These are phyloP conservation scores for Spheniscus mendiculus DNA, from an alignment of 2,113 vertebrate species.

Conservation along the genomic window DNA sequence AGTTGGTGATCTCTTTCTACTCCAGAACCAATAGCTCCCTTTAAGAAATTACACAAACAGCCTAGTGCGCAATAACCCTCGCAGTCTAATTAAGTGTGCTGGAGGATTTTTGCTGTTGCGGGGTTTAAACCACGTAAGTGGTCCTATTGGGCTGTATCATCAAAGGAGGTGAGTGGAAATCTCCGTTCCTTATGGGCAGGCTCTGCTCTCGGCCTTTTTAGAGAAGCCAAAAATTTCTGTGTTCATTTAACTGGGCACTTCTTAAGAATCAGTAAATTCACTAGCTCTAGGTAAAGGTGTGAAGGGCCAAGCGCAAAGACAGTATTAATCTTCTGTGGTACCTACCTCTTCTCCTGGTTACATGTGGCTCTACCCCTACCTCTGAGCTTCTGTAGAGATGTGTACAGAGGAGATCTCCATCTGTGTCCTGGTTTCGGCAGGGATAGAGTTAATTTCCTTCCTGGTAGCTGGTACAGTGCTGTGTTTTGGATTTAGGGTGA, in stretches of 20 bases:
- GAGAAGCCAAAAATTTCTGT: neutral
- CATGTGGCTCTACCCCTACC: neutral
- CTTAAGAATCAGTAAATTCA: neutral
- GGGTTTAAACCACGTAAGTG: neutral
- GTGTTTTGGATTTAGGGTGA: too few species aligned
- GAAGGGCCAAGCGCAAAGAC: neutral
- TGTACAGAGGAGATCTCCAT: neutral
- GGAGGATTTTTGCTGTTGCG: neutral
- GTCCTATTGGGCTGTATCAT: neutral
- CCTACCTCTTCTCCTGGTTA: neutral
- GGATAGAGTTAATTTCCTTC: too few species aligned
- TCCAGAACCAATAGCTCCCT: neutral
- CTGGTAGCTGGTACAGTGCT: too few species aligned
- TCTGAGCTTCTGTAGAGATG: neutral
- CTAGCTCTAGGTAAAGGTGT: neutral
- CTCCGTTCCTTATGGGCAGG: neutral
- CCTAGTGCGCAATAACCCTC: neutral
- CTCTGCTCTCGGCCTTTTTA: neutral
- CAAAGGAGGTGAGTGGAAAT: neutral
- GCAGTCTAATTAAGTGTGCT: neutral
- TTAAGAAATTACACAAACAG: neutral
- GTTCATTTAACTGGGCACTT: neutral
- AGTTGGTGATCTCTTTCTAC: neutral
- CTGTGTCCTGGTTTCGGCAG: neutral
- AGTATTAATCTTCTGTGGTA: neutral